A percentile compares a stretch with the other conserved stretches of the same genome.
Conservation (phyloP, 2,888 invertebrate species). For the Lithodes maja region DNA sequence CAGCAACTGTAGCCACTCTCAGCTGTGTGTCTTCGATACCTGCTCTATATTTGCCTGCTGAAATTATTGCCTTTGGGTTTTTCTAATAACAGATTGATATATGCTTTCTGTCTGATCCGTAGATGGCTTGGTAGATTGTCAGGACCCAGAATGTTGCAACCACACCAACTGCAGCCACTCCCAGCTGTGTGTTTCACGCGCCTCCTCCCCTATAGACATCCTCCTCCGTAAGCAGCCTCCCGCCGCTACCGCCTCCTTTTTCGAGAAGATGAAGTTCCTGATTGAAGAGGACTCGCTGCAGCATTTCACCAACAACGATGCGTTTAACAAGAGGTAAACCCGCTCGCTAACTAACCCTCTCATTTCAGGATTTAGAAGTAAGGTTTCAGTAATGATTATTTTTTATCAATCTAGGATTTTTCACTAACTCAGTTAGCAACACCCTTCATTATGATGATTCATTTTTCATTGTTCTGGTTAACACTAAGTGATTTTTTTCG, state of each 20-base stretch:
- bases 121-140: conserved; percentile 98
- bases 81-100: too few species aligned
- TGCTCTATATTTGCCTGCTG: conserved; percentile 28
- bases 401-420: background rate
- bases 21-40: conserved; percentile 94
- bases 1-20: conserved; percentile 87
- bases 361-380: background rate
- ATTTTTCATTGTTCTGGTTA: too few species aligned
- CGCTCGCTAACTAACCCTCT: too few species aligned
- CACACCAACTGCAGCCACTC: conserved; percentile 87
- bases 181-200: conserved; percentile 93
- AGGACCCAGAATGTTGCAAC: conserved; percentile 98
- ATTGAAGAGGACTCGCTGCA: conserved; percentile 99
- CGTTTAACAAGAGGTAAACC: conserved; percentile 95
- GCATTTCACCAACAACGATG: conserved; percentile 95
- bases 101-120: conserved; percentile 68
- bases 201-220: conserved; percentile 89
- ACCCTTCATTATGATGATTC: too few species aligned
- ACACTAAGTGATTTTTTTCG: too few species aligned
- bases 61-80: too few species aligned
- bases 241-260: conserved; percentile 97
- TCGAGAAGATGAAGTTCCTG: conserved; percentile 97
- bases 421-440: background rate
- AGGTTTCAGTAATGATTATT: background rate
- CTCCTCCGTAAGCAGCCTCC: conserved; percentile 96